Evolutionary conservation across 2,113 vertebrate species (phyloP).

Genomic region (Azemiops feae): DNA sequence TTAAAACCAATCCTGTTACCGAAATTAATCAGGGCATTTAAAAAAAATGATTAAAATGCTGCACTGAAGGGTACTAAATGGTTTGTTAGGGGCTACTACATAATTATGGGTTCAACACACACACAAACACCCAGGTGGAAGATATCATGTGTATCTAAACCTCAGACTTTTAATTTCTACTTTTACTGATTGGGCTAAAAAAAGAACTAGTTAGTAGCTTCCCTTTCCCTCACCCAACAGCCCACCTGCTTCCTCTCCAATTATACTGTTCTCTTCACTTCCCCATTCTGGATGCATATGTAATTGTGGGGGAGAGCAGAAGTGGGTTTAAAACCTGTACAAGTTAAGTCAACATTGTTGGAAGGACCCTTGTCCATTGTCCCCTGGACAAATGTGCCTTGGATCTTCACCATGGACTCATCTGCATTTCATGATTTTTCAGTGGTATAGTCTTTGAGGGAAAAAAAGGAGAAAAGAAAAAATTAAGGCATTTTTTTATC

Average conservation of each 20-base stretch:
- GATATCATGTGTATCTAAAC: neutral
- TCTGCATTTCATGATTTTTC: neutral
- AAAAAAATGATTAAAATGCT: neutral
- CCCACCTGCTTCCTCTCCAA: conserved; percentile 29
- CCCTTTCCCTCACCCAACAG: neutral
- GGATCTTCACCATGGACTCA: neutral
- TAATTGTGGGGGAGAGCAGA: neutral
- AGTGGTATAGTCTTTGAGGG: too few relatives aligned
- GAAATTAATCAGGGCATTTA: neutral
- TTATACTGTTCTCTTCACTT: conserved; percentile 18
- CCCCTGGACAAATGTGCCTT: neutral
- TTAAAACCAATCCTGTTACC: neutral
- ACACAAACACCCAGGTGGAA: neutral
- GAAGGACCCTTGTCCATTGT: too few relatives aligned
- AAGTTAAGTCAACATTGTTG: neutral
- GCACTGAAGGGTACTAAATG: neutral
- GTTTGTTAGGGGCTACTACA: neutral
- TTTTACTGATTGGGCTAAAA: conserved; percentile 15
- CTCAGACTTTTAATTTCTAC: neutral
- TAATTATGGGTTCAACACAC: neutral
- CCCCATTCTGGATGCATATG: conserved; percentile 4
- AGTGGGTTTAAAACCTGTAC: neutral
- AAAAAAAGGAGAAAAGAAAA: too few relatives aligned
- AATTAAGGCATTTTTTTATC: neutral
- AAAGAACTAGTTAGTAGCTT: neutral